phyloP scores from a whole-genome alignment of 1,140 invertebrate genomes.

The Radopholus similis region DNA sequence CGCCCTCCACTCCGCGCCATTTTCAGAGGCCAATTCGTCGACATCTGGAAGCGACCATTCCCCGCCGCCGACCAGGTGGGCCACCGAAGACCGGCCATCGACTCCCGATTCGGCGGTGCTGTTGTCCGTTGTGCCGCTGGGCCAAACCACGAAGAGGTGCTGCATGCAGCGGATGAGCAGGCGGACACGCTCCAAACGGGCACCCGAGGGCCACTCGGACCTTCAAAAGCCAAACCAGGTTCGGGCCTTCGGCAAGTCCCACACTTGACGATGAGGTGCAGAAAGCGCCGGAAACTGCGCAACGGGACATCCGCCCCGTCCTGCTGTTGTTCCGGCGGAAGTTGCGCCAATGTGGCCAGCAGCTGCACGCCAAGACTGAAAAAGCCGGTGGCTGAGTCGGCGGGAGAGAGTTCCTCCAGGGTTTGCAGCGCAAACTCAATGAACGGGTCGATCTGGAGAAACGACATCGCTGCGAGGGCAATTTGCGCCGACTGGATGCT shows the following conservation, averaged over 20 bases:
- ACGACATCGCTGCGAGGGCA: constrained; percentile 67
- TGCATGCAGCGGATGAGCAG: neutral
- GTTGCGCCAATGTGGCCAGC: neutral
- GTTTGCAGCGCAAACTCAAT: constrained; percentile 7
- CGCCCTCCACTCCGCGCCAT: neutral
- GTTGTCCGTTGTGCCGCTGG: too few relatives aligned
- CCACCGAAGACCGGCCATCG: neutral
- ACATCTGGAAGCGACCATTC: neutral
- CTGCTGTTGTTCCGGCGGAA: neutral
- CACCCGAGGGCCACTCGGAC: too few relatives aligned
- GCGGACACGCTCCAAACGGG: neutral
- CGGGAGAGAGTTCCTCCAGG: neutral
- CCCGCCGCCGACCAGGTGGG: too few relatives aligned
- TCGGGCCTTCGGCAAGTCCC: too few relatives aligned
- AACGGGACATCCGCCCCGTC: neutral
- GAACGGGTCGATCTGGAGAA: constrained; percentile 35
- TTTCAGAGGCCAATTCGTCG: neutral
- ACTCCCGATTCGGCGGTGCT: too few relatives aligned
- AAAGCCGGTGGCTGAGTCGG: neutral
- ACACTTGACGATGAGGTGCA: neutral
- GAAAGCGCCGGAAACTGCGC: neutral
- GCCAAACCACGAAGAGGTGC: neutral
- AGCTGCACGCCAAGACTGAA: neutral
- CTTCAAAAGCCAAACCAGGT: too few relatives aligned
- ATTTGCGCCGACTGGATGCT: constrained; percentile 83